A percentile compares a stretch with the other conserved stretches of the same genome.
Evolutionary conservation across 2,113 vertebrate species (phyloP).

Genomic region (Columbina picui): DNA sequence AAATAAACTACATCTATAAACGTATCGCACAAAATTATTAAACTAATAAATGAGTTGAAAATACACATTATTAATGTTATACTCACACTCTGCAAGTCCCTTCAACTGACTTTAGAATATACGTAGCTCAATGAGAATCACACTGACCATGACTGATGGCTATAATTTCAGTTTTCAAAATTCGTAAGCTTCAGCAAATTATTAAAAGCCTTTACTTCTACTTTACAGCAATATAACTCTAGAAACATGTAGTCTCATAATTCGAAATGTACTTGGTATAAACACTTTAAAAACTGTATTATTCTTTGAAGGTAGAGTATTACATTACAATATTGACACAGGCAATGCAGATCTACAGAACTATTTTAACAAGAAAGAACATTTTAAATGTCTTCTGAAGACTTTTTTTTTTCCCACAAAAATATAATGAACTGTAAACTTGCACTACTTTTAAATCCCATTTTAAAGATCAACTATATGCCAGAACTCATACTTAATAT

Average conservation of each 20-base stretch:
- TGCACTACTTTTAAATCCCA: conserved; percentile 8
- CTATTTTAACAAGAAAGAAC: conserved; percentile 52
- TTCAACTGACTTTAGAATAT: conserved; percentile 34
- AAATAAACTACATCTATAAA: conserved; percentile 62
- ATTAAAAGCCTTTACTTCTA: conserved; percentile 55
- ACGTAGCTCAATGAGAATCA: conserved; percentile 34
- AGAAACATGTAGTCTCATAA: conserved; percentile 47
- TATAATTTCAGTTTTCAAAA: conserved; percentile 42
- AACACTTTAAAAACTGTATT: conserved; percentile 64
- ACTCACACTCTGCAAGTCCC: conserved; percentile 9
- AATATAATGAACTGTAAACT: conserved; percentile 6
- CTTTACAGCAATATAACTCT: conserved; percentile 42
- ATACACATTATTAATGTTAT: conserved; percentile 10
- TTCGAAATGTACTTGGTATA: conserved; percentile 60
- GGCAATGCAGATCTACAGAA: conserved; percentile 16
- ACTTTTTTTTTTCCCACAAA: not conserved
- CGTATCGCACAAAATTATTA: conserved; percentile 42
- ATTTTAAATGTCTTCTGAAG: conserved; percentile 40
- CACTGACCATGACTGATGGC: conserved; percentile 13
- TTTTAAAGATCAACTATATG: conserved; percentile 35
- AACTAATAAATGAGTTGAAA: conserved; percentile 45
- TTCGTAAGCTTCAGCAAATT: conserved; percentile 57
- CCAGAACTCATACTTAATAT: not conserved
- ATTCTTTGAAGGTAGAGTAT: conserved; percentile 60
- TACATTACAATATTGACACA: conserved; percentile 57